Conservation (phyloP, 2,888 invertebrate species). For the Drosophila robusta region DNA sequence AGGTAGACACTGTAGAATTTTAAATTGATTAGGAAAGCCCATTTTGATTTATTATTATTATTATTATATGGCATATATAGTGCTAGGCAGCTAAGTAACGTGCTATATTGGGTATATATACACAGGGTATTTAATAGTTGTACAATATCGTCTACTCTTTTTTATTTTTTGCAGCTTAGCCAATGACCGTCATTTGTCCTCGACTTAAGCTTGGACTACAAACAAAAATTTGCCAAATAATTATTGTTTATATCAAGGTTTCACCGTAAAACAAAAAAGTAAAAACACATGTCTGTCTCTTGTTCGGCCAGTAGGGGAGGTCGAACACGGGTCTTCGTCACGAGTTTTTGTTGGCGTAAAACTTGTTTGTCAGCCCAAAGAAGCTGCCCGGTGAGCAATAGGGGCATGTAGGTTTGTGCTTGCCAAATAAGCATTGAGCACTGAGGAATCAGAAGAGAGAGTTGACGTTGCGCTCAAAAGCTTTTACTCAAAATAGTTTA, state of each 20-base stretch:
- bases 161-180: constrained; percentile 3
- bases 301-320: constrained; percentile 31
- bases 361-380: constrained; percentile 26
- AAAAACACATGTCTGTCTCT: constrained; percentile 13
- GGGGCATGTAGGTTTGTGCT: background rate
- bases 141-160: background rate
- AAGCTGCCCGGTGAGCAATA: constrained; percentile 1
- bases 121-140: constrained; percentile 14
- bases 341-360: constrained; percentile 30
- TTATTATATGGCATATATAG: no score
- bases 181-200: constrained; percentile 48
- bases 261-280: constrained; percentile 19
- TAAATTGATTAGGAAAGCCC: no score
- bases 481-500: no score
- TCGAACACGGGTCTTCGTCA: constrained; percentile 41
- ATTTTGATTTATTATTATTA: no score
- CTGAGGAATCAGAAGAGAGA: constrained; percentile 2
- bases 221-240: constrained; percentile 16
- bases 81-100: background rate
- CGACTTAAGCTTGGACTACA: constrained; percentile 15
- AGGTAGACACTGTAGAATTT: background rate
- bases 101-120: background rate
- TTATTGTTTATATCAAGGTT: constrained; percentile 42
- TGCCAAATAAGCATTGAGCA: constrained; percentile 12
- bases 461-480: background rate